These are phyloP conservation scores for Pseudomyrmex sp. DNA, from an alignment of 1,140 invertebrate genomes.

Conservation along the genomic window DNA sequence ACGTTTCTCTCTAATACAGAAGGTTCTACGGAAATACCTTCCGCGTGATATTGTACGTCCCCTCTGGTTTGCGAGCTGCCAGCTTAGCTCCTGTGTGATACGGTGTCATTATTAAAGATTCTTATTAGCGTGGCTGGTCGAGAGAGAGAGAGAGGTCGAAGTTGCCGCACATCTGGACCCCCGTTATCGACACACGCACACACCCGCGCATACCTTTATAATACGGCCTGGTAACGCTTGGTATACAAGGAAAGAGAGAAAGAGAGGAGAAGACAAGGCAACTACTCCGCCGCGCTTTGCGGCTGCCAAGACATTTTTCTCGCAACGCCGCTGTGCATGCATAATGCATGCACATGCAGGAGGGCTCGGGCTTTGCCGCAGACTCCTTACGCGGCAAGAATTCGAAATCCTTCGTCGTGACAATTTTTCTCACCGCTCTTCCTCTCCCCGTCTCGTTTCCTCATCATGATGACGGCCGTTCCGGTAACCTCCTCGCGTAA, in stretches of 20 bases:
- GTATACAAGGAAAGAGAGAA: background rate
- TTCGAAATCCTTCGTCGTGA: constrained; percentile 73
- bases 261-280: constrained; percentile 6
- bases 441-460: background rate
- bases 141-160: constrained; percentile 10
- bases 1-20: too few species aligned
- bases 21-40: background rate
- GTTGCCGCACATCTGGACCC: constrained; percentile 30
- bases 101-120: constrained; percentile 20
- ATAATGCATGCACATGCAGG: constrained; percentile 70
- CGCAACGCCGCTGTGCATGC: constrained; percentile 65
- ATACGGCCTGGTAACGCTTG: constrained; percentile 10
- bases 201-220: background rate
- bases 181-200: constrained; percentile 28
- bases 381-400: constrained; percentile 72
- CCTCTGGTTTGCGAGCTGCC: background rate
- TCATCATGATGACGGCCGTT: constrained; percentile 47
- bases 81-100: background rate
- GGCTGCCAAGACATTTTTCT: constrained; percentile 72
- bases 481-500: constrained; percentile 40
- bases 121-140: constrained; percentile 17
- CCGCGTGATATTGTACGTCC: background rate
- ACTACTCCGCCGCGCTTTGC: constrained; percentile 60
- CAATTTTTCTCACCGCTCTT: constrained; percentile 48
- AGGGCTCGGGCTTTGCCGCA: constrained; percentile 48